Evolutionary conservation across 2,888 invertebrate species (phyloP).

Genomic region (Blera fallax): DNA sequence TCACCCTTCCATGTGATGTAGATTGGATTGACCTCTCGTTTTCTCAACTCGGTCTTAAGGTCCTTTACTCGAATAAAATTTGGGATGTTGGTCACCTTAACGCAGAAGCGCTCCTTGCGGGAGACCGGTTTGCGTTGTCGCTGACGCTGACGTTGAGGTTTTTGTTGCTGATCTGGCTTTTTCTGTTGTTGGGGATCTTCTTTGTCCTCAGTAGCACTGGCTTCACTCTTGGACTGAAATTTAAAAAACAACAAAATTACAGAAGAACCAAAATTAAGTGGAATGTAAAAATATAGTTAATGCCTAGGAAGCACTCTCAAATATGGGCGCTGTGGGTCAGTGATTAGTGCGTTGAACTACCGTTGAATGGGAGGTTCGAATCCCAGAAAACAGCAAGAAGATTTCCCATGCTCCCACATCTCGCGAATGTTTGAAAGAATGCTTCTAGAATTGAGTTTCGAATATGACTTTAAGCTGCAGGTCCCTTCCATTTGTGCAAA

Average conservation of each 20-base stretch:
- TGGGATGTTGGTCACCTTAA: slow-evolving; percentile 88
- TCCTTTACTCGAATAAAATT: slow-evolving; percentile 88
- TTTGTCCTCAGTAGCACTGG: slow-evolving; percentile 52
- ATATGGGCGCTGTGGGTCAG: too few species aligned
- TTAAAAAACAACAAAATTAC: background rate
- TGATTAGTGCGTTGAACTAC: too few species aligned
- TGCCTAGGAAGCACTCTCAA: too few species aligned
- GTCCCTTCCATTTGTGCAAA: too few species aligned
- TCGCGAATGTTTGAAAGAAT: too few species aligned
- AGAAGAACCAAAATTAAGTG: too few species aligned
- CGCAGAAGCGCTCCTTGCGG: slow-evolving; percentile 78
- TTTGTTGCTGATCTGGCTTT: slow-evolving; percentile 15
- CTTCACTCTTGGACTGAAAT: slow-evolving; percentile 64
- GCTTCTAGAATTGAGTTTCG: too few species aligned
- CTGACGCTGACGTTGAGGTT: slow-evolving; percentile 70
- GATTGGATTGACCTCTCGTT: slow-evolving; percentile 89
- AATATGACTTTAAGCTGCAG: too few species aligned
- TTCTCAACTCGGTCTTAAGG: slow-evolving; percentile 87
- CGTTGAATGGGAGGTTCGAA: too few species aligned
- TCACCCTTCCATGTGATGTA: slow-evolving; percentile 89
- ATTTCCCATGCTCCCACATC: too few species aligned
- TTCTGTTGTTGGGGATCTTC: slow-evolving; percentile 26
- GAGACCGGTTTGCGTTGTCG: slow-evolving; percentile 73
- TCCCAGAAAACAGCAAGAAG: too few species aligned
- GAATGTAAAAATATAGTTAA: too few species aligned